Base-by-base conservation (phyloP, 2,888 invertebrate species). In the Apamea anceps region DNA sequence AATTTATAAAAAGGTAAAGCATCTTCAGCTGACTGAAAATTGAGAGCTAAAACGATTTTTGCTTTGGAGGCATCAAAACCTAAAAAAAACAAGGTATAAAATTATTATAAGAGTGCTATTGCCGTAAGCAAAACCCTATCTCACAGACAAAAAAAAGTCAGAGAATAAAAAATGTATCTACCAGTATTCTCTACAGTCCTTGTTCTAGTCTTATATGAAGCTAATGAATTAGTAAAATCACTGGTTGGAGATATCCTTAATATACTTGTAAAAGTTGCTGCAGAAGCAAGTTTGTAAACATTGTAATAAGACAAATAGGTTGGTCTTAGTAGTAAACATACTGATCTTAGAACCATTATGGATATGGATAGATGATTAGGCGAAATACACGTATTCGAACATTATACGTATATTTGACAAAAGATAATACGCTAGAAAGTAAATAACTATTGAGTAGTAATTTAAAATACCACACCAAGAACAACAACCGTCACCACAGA, bases 1-100 rank as follows among this genome's bases (percentile, higher is more conserved):
- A 97, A 90, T 70, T 95, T 94, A 81, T 97, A 92, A 87, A 97
- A 97, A 1, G 97, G 97, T 57, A 95, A 87, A 80, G 97, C 97
- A 93, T 97, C 97, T 88, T 97, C 96, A 1, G 95, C 88, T 76
- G 95, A 94, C 68, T 91, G 89, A 75, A 97, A 95, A 75, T 97
- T 95, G 82, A 97, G 92, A 42, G 92, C 86, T 37, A 92, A 90
- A 54, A 97, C 90, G 10, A 97, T 82, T 48, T 92, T 90, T 21
- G 95, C 87, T 91, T 97, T 97, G 2, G 86, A 82, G 76, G 86
- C 73, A 86, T 92, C 85, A 72, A 88, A 85, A 85, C 84, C 94
- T 95, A 85, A 51, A 93, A 93, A 54, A 57, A 57, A 57, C 51
- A 79, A 63, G n/a, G 90, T 67, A 45, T 2, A 51, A 51, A 37